Percentiles rank a stretch among this genome's conserved stretches.
These are phyloP conservation scores for Holothuria leucospilota DNA, from an alignment of 53 echinoderm and acorn worm genomes.

Conservation along the genomic window DNA sequence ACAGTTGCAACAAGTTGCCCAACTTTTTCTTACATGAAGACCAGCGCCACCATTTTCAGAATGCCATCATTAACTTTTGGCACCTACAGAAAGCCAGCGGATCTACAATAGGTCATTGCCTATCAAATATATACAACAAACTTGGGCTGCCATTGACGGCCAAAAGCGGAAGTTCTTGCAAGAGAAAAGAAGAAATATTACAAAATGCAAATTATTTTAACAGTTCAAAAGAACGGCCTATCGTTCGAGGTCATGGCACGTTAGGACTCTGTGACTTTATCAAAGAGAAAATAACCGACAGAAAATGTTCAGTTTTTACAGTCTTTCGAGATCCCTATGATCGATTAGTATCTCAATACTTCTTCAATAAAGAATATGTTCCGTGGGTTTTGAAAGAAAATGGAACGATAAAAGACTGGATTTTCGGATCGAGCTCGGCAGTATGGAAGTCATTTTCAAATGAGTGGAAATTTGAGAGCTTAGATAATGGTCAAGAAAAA, in stretches of 20 bases:
- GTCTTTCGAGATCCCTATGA: constrained; percentile 15
- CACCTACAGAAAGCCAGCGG: constrained; percentile 17
- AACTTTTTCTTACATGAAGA: neutral
- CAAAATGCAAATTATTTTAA: neutral
- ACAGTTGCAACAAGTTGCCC: constrained; percentile 15
- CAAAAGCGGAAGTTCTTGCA: neutral
- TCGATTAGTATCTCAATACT: neutral
- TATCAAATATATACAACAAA: neutral
- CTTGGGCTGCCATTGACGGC: neutral
- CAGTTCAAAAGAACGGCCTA: neutral
- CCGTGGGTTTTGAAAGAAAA: too few species aligned
- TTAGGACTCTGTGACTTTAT: constrained; percentile 16
- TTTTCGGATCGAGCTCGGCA: neutral
- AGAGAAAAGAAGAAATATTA: neutral
- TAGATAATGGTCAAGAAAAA: neutral
- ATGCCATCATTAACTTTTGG: constrained; percentile 20
- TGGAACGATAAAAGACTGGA: neutral
- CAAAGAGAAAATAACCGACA: neutral
- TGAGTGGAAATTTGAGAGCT: neutral
- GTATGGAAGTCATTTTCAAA: neutral
- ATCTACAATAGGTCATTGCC: neutral
- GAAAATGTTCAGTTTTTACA: constrained; percentile 5
- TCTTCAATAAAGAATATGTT: neutral
- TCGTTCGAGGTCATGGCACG: neutral
- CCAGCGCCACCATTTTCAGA: neutral